Evolutionary conservation across 2,888 invertebrate genomes (phyloP), one percentile per base, ranked within the genome.

Genomic region (Selenia dentaria): DNA sequence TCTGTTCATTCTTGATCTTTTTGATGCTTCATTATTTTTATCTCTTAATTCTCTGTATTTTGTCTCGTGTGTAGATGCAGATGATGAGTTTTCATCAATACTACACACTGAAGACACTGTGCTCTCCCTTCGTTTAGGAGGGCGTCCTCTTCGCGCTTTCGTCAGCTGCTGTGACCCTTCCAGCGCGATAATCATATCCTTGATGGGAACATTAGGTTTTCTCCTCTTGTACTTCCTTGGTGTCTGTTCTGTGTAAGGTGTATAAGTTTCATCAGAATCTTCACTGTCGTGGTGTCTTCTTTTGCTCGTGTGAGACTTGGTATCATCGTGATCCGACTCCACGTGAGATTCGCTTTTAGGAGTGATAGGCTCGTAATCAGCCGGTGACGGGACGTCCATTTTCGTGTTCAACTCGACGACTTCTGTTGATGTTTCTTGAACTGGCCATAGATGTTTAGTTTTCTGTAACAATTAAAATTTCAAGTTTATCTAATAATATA

Each of bases 11-110:
- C 95, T 86, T 1, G 95, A 95, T 60, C 93, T 92, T 61, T 95
- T 91, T 27, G 95, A 95, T 28, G 95, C 95, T 79, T 95, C 95
- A 71, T 96, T 96, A 78, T 96, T 96, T 72, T 94, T 95, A 68
- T 94, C 94, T 42, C 96, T 83, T 54, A 94, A 88, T 67, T 95
- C 94, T 36, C 94, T 86, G 72, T 95, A 95, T 55, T 91, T 92
- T 31, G 75, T 71, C 54, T 92, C 92, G 24, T 84, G 77, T 50
- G 82, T 82, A 49, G 90, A 86, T 29, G 72, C 65, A 38, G 67
- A 77, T 44, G 81, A 89, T 42, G 69, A 84, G 71, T 71, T 86
- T 42, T 79, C 91, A 70, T 74, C 90, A 65, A 79, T 57, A 59
- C 91, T 91, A 47, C 87, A 86, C 18, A 76, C 72, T 14, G 87